These are phyloP conservation scores for Anodontia alba DNA, from an alignment of 2,888 invertebrate genomes.

Conservation along the genomic window DNA sequence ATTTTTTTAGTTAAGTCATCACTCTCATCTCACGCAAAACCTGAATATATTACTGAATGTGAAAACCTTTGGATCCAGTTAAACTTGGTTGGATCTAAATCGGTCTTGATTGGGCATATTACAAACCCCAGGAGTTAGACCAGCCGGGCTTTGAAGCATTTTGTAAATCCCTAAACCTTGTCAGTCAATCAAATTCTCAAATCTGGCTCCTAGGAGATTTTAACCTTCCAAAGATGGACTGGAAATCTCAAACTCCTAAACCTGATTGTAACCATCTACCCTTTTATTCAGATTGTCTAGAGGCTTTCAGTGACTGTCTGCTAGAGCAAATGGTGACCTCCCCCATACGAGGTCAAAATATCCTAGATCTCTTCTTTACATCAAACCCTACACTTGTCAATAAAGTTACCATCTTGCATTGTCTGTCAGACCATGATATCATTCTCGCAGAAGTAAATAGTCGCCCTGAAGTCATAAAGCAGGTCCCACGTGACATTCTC, in stretches of 20 bases:
- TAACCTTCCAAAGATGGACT: neutral
- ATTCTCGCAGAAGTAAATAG: neutral
- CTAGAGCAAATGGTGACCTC: constrained; percentile 7
- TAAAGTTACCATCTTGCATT: neutral
- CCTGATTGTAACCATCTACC: neutral
- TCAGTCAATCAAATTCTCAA: neutral
- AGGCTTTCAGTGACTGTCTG: neutral
- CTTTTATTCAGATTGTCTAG: neutral
- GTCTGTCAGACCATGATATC: neutral
- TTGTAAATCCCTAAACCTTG: neutral
- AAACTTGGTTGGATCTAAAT: neutral
- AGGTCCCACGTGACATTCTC: neutral
- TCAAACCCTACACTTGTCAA: neutral
- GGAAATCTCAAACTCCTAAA: neutral
- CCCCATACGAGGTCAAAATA: constrained; percentile 2
- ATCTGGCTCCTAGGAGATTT: constrained; percentile 1
- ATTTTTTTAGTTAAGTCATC: neutral
- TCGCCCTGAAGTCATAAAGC: neutral
- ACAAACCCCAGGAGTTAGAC: constrained; percentile 2
- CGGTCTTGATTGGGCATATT: neutral
- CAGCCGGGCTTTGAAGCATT: neutral
- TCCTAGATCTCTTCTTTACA: neutral
- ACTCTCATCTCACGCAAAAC: neutral
- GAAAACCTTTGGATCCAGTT: constrained; percentile 6
- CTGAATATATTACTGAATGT: neutral